Base-by-base conservation (phyloP, 2,113 vertebrate genomes). In the Hiodon alosoides region DNA sequence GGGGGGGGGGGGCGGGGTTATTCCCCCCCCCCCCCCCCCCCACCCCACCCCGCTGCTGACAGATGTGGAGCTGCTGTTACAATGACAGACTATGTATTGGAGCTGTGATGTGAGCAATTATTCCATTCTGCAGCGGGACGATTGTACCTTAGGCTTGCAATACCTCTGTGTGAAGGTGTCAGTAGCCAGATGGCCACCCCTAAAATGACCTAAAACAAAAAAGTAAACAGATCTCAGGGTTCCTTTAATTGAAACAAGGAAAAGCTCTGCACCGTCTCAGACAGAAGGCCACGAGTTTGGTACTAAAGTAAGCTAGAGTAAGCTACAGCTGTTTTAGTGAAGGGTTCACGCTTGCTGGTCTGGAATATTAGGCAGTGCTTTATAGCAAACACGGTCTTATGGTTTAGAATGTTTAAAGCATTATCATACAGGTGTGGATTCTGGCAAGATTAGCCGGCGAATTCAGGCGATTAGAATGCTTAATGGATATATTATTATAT, bases 1-100 rank as follows among this genome's bases (percentile, higher is more conserved):
- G 7, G 66, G 66, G n/a, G 46, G 69, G 5, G 83, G 81, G 81
- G 82, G 84, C n/a, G n/a, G n/a, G n/a, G n/a, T n/a, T n/a, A n/a
- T n/a, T n/a, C n/a, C n/a, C n/a, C n/a, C n/a, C n/a, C n/a, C n/a
- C n/a, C n/a, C n/a, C n/a, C n/a, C n/a, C n/a, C 31, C 31, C 31
- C 31, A 0, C 31, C 31, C 31, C n/a, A 10, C 54, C 73, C 65
- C 9, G 17, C 50, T 6, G 50, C 75, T 76, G 75, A 70, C 75
- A 70, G 75, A 76, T 76, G 68, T 62, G n/a, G 16, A 64, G 68
- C 60, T 70, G 60, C 68, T 71, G 75, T 57, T 62, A 13, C 55
- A 10, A 57, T 76, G 74, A 76, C 74, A 64, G 74, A 59, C 59
- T 17, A 8, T 9, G 73, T 17, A 46, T 67, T 51, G 64, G 73